phyloP scores from a whole-genome alignment of 2,113 vertebrate genomes.

The Sterna hirundo region DNA sequence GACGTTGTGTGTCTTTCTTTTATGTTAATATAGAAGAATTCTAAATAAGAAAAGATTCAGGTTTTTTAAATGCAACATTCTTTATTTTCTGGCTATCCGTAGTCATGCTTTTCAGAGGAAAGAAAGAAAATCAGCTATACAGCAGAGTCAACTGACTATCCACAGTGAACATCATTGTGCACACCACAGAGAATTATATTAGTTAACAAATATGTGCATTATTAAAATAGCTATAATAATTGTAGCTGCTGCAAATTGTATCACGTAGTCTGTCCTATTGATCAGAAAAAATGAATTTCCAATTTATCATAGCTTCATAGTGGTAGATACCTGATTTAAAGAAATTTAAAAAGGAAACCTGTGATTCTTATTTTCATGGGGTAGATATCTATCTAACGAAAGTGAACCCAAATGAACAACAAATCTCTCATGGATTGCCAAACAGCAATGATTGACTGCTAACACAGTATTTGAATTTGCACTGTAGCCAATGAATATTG shows the following conservation, averaged over 20 bases:
- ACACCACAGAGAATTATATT: background rate
- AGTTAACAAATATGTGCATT: background rate
- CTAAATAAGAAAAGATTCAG: background rate
- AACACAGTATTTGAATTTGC: background rate
- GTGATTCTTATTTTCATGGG: background rate
- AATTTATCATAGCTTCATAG: background rate
- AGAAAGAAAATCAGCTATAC: background rate
- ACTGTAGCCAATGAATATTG: background rate
- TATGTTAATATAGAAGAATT: background rate
- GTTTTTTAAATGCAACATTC: background rate
- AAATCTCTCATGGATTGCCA: background rate
- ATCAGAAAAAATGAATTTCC: background rate
- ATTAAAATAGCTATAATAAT: background rate
- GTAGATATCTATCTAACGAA: background rate
- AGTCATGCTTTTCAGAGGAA: background rate
- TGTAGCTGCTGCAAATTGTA: background rate
- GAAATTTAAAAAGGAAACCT: background rate
- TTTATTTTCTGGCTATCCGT: background rate
- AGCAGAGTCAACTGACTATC: background rate
- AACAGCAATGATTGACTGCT: background rate
- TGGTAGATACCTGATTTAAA: background rate
- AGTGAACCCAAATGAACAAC: background rate
- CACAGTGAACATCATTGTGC: background rate
- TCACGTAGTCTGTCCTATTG: background rate
- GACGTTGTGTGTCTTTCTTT: background rate